Evolutionary conservation across 2,113 vertebrate genomes (phyloP), one percentile per base, ranked within the genome.

Genomic region (Alethe castanea): DNA sequence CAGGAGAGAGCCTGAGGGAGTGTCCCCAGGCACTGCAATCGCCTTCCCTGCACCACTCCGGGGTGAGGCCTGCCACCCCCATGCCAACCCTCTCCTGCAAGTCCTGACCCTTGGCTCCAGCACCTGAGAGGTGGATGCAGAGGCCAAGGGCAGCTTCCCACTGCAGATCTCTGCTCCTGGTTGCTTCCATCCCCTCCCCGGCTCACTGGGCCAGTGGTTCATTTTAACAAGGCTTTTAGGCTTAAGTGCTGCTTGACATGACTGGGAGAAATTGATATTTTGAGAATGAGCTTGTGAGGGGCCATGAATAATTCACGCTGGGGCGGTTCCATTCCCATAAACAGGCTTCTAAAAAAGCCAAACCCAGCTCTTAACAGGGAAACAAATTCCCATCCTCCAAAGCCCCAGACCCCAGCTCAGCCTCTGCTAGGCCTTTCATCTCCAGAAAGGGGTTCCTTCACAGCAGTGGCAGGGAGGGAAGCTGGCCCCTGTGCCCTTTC

Each of bases 221-320:
- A 74, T 93, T 96, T 93, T 95, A 96, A 93, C 86, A 87, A 96
- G 94, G 96, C 96, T 97, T 96, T 97, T 95, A 97, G 93, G 91
- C 96, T 95, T 97, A 97, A 97, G 96, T 96, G 96, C 95, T 96
- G 90, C 94, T 95, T 95, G 96, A 92, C 84, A n/a, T 94, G 94
- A 90, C 90, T 84, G 86, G 86, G 87, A 97, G 93, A 97, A 96
- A 97, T 96, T 96, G 96, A 95, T 97, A 97, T 97, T 96, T 96
- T 90, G 94, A 97, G 90, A 94, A 87, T 84, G 92, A 96, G 95
- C 94, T 94, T 84, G 90, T 6, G 19, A 96, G 93, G 86, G 81
- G 19, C 70, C 92, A 91, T 97, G 96, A 97, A 97, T 97, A 96
- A 97, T 97, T 97, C 95, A 97, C 35, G 12, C 14, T 3, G 56